These are phyloP conservation scores for Drosophila anomalata DNA, from an alignment of 2,888 invertebrate genomes.

Conservation along the genomic window DNA sequence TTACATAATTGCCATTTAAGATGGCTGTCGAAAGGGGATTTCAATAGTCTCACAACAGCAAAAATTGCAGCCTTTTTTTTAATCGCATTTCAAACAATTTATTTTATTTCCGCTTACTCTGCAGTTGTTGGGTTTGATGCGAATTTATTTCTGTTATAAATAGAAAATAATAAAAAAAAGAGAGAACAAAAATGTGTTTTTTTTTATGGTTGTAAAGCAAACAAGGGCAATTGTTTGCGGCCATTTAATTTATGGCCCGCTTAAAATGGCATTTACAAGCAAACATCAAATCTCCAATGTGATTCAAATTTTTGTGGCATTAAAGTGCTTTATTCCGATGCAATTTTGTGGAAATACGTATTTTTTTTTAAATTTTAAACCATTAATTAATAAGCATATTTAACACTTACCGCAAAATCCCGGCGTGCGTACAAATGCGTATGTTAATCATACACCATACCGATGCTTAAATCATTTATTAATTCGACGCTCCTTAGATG, in stretches of 20 bases:
- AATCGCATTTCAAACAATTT: not conserved
- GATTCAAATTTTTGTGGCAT: conserved; percentile 23
- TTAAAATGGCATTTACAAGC: conserved; percentile 21
- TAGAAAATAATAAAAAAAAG: conserved; percentile 1
- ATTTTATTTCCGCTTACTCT: not conserved
- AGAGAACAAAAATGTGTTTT: not conserved
- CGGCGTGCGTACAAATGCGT: conserved; percentile 37
- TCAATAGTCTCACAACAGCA: not conserved
- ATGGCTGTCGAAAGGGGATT: not conserved
- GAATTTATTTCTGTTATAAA: conserved; percentile 11
- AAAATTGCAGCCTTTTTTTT: not conserved
- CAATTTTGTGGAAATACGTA: not conserved
- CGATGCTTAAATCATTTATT: conserved; percentile 36
- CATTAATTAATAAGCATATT: conserved; percentile 45
- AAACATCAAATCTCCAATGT: not conserved
- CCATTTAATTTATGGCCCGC: conserved; percentile 26
- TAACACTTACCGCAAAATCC: conserved; percentile 69
- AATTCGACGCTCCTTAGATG: conserved; percentile 13
- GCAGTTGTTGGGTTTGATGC: not conserved
- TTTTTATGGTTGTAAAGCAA: conserved; percentile 9
- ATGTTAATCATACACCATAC: conserved; percentile 70
- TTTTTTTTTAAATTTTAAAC: conserved; percentile 6
- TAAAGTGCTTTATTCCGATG: conserved; percentile 7
- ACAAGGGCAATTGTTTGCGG: conserved; percentile 38
- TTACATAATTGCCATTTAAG: conserved; percentile 13